A percentile compares a stretch with the other conserved stretches of the same genome.
Conservation (phyloP, 2,888 invertebrate species). For the Octodonta nipae region DNA sequence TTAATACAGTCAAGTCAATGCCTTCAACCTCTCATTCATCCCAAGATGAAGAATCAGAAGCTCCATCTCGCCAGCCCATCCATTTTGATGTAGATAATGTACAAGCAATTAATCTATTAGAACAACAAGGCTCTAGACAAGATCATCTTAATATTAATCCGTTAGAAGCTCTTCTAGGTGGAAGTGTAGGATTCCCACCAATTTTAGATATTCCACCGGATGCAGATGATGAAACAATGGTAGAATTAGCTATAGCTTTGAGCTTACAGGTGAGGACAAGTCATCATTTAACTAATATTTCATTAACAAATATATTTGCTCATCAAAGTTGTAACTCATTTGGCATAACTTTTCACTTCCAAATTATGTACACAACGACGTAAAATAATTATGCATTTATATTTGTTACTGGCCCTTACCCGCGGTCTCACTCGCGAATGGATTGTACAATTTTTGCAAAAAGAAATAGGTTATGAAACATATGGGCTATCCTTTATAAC, state of each 20-base stretch:
- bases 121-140: conserved; percentile 16
- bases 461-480: no score
- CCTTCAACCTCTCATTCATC: conserved; percentile 14
- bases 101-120: conserved; percentile 28
- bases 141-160: conserved; percentile 28
- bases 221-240: conserved; percentile 93
- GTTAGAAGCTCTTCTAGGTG: conserved; percentile 39
- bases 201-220: conserved; percentile 83
- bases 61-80: conserved; percentile 12
- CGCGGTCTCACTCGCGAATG: no score
- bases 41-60: conserved; percentile 19
- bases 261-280: conserved; percentile 54
- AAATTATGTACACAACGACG: no score
- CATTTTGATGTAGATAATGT: conserved; percentile 27
- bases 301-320: no score
- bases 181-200: conserved; percentile 54
- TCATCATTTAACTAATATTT: background rate
- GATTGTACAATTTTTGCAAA: no score
- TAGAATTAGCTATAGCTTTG: conserved; percentile 87
- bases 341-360: no score
- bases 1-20: no score
- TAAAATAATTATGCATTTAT: no score
- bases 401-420: no score
- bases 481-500: no score
- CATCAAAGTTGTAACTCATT: background rate